Base-by-base conservation (phyloP, 53 echinoderm and acorn worm species). In the Zoroaster sp. region DNA sequence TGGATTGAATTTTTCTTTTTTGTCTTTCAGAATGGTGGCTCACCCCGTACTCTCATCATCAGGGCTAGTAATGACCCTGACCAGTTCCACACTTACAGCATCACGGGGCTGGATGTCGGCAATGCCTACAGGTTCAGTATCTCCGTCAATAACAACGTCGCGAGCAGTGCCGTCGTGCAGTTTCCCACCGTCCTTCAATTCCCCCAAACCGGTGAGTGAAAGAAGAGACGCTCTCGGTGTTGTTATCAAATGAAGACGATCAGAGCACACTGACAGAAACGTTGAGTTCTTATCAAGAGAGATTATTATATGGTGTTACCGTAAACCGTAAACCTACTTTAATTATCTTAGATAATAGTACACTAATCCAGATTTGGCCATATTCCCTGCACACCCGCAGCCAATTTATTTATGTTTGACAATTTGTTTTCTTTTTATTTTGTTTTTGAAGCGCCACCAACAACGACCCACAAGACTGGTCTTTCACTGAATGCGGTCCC, bases 191-290 rank as follows among this genome's bases (percentile, higher is more conserved):
- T 35, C 4, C 12, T 83, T 47, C 17, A 46, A 0, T 83, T 83
- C 83, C 83, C 72, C 47, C 69, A 83, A 71, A 83, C 83, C 0
- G 83, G 83, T 81, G 30, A 81, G 81, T 81, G 10, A 9, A n/a
- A n/a, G n/a, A n/a, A n/a, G n/a, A n/a, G n/a, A n/a, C n/a, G n/a
- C n/a, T n/a, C n/a, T n/a, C n/a, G n/a, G n/a, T n/a, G n/a, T n/a
- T n/a, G n/a, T n/a, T n/a, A n/a, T n/a, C n/a, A n/a, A n/a, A n/a
- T n/a, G n/a, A n/a, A n/a, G n/a, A n/a, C n/a, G n/a, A n/a, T n/a
- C n/a, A n/a, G n/a, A n/a, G n/a, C n/a, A n/a, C n/a, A n/a, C n/a
- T n/a, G n/a, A n/a, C n/a, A n/a, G n/a, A n/a, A n/a, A n/a, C n/a
- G n/a, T n/a, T n/a, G n/a, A n/a, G n/a, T n/a, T n/a, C n/a, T n/a